phyloP scores from a whole-genome alignment of 2,888 invertebrate genomes.

The Ptychoptera albimana region DNA sequence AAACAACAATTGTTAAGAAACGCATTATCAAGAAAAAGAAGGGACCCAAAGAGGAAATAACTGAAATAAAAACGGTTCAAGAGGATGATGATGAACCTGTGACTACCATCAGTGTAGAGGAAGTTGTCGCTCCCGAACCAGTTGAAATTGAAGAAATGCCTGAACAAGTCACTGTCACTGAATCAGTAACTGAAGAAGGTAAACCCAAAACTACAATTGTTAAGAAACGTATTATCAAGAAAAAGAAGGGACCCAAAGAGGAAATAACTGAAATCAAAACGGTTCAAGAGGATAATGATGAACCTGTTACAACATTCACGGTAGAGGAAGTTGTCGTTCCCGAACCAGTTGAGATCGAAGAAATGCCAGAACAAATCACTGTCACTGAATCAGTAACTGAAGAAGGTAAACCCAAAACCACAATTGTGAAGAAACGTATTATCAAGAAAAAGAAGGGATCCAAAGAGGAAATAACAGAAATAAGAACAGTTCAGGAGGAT shows the following conservation, averaged over 20 bases:
- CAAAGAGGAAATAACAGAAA: slow-evolving; percentile 18
- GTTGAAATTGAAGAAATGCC: slow-evolving; percentile 17
- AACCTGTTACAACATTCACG: slow-evolving; percentile 12
- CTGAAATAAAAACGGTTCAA: slow-evolving; percentile 15
- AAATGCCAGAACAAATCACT: slow-evolving; percentile 20
- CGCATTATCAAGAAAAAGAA: slow-evolving; percentile 20
- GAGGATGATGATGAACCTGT: slow-evolving; percentile 17
- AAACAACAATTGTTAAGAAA: slow-evolving; percentile 19
- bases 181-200: slow-evolving; percentile 12
- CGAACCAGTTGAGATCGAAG: slow-evolving; percentile 24
- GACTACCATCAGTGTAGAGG: slow-evolving; percentile 14
- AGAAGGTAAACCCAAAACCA: slow-evolving; percentile 16
- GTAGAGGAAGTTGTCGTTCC: slow-evolving; percentile 18
- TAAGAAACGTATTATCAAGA: slow-evolving; percentile 20
- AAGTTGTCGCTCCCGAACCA: not conserved
- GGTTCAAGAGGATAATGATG: slow-evolving; percentile 6
- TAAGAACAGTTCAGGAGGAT: slow-evolving; percentile 22
- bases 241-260: slow-evolving; percentile 11
- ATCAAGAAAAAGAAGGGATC: slow-evolving; percentile 15
- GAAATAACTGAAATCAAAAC: slow-evolving; percentile 5
- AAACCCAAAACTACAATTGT: slow-evolving; percentile 16
- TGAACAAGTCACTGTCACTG: slow-evolving; percentile 12
- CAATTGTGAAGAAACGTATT: slow-evolving; percentile 15
- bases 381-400: slow-evolving; percentile 8
- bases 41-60: slow-evolving; percentile 13